Percentiles rank a stretch among this genome's conserved stretches.
Evolutionary conservation across 2,113 vertebrate species (phyloP).

Genomic region (Corvus cornix): DNA sequence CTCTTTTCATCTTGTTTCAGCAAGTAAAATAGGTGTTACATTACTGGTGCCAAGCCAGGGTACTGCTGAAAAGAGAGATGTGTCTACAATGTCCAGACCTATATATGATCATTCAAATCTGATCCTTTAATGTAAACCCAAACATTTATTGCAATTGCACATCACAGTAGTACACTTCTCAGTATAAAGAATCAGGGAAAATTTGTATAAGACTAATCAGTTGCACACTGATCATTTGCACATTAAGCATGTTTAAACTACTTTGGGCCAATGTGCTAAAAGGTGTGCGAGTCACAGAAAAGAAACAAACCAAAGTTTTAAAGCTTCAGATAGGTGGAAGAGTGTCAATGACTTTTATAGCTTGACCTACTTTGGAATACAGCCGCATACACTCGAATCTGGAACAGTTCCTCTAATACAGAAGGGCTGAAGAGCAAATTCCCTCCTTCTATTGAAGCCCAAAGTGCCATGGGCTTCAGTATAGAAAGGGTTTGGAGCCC

Average conservation of each 20-base stretch:
- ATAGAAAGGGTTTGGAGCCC: neutral
- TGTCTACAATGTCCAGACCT: neutral
- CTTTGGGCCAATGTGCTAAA: neutral
- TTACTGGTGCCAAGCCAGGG: neutral
- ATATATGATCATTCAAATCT: neutral
- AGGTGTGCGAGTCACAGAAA: neutral
- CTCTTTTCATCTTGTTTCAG: neutral
- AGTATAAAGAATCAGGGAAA: neutral
- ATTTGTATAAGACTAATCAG: neutral
- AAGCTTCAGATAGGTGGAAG: neutral
- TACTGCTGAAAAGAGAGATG: neutral
- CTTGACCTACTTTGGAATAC: constrained; percentile 31
- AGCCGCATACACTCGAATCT: neutral
- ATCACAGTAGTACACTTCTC: neutral
- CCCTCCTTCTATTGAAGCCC: neutral
- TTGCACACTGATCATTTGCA: neutral
- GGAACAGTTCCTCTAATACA: neutral
- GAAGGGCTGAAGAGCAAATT: neutral
- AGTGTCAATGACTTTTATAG: neutral
- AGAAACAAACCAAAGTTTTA: neutral
- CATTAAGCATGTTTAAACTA: neutral
- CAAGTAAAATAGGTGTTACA: neutral
- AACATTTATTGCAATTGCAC: neutral
- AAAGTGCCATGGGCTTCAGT: neutral
- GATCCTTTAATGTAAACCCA: neutral